A percentile compares a stretch with the other conserved stretches of the same genome.
Conservation (phyloP, 1,140 invertebrate species). For the Parapsyche elsis region DNA sequence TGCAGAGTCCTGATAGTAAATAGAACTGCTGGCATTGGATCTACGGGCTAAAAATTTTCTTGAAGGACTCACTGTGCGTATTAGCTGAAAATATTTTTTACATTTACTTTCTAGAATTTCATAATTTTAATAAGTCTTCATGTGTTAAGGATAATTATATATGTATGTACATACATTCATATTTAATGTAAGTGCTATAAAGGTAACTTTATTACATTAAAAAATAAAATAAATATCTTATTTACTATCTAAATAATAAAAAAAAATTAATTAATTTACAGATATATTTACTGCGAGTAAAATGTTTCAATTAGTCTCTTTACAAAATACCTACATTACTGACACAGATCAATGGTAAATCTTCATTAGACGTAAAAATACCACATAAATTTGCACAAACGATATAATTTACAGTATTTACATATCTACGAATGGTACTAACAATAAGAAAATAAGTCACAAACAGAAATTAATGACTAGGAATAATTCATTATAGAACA, state of each 20-base stretch:
- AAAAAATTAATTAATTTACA: conserved; percentile 14
- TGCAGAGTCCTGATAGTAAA: conserved; percentile 72
- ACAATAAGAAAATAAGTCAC: conserved; percentile 12
- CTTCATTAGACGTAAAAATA: too few species aligned
- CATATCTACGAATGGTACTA: too few species aligned
- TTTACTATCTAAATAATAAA: background rate
- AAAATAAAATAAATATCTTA: too few species aligned
- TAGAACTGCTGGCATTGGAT: conserved; percentile 53
- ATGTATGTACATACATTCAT: background rate
- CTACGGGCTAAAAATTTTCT: conserved; percentile 60
- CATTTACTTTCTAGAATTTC: too few species aligned
- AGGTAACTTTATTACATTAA: too few species aligned
- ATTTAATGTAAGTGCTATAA: too few species aligned
- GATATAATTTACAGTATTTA: too few species aligned
- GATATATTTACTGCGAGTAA: too few species aligned
- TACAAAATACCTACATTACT: too few species aligned
- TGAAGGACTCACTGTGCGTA: conserved; percentile 66
- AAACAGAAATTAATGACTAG: background rate
- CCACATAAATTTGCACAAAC: too few species aligned
- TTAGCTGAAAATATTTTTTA: conserved; percentile 66
- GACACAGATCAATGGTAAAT: too few species aligned
- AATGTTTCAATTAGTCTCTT: too few species aligned
- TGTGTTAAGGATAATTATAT: background rate
- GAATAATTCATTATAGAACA: background rate
- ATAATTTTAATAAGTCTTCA: background rate